These are phyloP conservation scores for Hormiphora californensis DNA, from an alignment of 37 sponge, comb jelly and placozoan genomes.

Conservation along the genomic window DNA sequence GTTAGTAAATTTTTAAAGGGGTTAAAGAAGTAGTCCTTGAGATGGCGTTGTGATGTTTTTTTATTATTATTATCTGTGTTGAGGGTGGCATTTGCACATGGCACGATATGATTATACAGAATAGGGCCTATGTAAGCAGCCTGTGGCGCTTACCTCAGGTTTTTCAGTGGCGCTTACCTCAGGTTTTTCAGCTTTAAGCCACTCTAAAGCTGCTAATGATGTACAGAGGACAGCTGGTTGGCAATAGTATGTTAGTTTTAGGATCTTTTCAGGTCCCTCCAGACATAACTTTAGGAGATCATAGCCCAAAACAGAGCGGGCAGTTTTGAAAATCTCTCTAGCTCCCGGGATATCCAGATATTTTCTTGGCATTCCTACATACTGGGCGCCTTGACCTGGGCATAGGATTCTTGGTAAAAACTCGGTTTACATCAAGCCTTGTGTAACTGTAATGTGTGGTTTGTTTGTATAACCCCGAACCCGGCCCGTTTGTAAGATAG, in stretches of 20 bases:
- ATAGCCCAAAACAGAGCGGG: conserved; percentile 28
- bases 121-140: no score
- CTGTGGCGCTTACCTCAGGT: neutral
- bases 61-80: no score
- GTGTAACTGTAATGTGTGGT: no score
- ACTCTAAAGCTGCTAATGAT: conserved; percentile 9
- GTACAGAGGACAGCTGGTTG: conserved; percentile 43
- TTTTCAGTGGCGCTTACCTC: neutral
- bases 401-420: no score
- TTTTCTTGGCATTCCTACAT: conserved; percentile 37
- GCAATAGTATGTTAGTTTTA: conserved; percentile 32
- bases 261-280: conserved; percentile 14
- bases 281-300: conserved; percentile 32
- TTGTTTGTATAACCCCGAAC: no score
- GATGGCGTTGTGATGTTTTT: no score
- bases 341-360: neutral
- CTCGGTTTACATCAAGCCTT: no score
- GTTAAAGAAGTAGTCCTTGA: no score
- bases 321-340: conserved; percentile 13
- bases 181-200: conserved; percentile 10
- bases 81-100: no score
- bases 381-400: conserved; percentile 33
- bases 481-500: no score
- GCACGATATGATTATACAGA: no score
- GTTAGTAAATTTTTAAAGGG: no score